Evolutionary conservation across 1,140 invertebrate species (phyloP), one percentile per base, ranked within the genome.

Genomic region (Pseudomyrmex sp.): DNA sequence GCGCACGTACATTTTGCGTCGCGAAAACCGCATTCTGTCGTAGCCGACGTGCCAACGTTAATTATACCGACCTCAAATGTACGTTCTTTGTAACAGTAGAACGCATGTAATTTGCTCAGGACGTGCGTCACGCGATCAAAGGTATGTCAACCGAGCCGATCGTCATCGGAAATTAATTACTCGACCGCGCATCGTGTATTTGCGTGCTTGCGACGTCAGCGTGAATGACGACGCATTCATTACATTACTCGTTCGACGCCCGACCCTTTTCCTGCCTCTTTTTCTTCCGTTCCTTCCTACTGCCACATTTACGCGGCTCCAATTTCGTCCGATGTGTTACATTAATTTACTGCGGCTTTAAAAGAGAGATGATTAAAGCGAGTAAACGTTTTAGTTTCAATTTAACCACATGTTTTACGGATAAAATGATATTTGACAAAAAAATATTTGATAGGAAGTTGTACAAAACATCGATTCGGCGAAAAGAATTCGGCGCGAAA

Each of bases 131-230:
- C 58, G 48, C 48, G 50, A 20, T 82, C 79, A 82, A 82, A 82
- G 79, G 70, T 75, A 54, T 65, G 79, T 82, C 79, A 82, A 63
- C 50, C 26, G 20, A 2, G 35, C 46, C 26, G 50, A 82, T 63
- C 79, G 79, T 75, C 68, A 82, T 75, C 52, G 59, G 69, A 82
- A 82, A 82, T 82, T 82, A 82, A 82, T 82, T 82, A 75, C 70
- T 75, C 48, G 59, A 75, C 58, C 58, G 54, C 54, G 68, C 48
- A 18, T 15, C 26, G 56, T n/a, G 54, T 83, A 83, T 75, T 75
- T 77, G 23, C 46, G 15, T 66, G 26, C 79, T 66, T 18, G 15
- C 23, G n/a, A 50, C 46, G 23, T 70, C 54, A 80, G 72, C 23
- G 54, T 59, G 52, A 15, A 79, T 58, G 50, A 56, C 50, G 23